These are phyloP conservation scores for Drosophila neonasuta DNA, from an alignment of 2,888 invertebrate species.

Conservation along the genomic window DNA sequence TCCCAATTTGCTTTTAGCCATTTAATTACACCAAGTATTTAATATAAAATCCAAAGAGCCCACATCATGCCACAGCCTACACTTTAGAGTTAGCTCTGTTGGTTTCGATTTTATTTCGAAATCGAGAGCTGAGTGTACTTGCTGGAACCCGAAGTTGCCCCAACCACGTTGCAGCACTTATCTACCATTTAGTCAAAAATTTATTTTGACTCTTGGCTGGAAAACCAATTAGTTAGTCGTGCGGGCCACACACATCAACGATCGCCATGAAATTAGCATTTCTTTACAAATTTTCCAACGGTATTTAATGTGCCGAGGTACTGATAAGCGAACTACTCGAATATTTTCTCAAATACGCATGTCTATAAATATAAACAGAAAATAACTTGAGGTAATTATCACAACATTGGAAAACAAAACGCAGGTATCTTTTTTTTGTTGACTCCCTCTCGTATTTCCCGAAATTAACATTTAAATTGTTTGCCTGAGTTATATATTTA, in stretches of 20 bases:
- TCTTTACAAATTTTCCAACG: conserved; percentile 72
- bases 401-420: conserved; percentile 72
- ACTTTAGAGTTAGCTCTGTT: neutral
- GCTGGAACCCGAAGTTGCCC: conserved; percentile 1
- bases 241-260: conserved; percentile 61
- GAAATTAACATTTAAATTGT: conserved; percentile 75
- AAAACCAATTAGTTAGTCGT: conserved; percentile 70
- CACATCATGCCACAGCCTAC: neutral
- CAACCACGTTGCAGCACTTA: conserved; percentile 34
- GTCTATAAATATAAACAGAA: conserved; percentile 20
- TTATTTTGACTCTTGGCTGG: conserved; percentile 54
- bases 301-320: conserved; percentile 65
- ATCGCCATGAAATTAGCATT: conserved; percentile 59
- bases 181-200: conserved; percentile 68
- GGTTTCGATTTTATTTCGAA: neutral
- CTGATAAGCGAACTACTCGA: conserved; percentile 59
- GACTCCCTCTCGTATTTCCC: conserved; percentile 7
- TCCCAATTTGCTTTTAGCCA: neutral
- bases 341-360: conserved; percentile 8
- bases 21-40: neutral
- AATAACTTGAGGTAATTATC: conserved; percentile 69
- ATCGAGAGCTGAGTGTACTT: neutral
- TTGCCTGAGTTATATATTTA: conserved; percentile 40
- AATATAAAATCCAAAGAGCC: neutral
- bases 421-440: conserved; percentile 16